phyloP scores from a whole-genome alignment of 2,113 vertebrate genomes.

The Nematolebias whitei region DNA sequence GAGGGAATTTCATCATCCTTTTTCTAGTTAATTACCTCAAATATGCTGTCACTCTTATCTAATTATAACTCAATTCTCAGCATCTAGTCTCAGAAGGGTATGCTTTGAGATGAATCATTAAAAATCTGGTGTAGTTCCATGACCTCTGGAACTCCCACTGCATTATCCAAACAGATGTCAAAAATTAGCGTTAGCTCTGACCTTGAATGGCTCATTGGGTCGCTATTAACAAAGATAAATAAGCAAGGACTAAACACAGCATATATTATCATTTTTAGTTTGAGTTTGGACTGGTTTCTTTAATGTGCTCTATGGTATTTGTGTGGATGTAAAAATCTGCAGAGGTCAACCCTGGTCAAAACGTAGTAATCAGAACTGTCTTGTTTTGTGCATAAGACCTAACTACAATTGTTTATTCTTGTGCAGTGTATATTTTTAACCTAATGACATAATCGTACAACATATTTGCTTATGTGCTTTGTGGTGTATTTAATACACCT shows the following conservation, averaged over 20 bases:
- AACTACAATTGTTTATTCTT: too few species aligned
- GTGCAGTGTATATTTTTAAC: too few species aligned
- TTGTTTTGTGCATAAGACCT: neutral
- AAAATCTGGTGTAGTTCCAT: slow-evolving; percentile 48
- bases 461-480: too few species aligned
- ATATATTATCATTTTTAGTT: neutral
- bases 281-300: neutral
- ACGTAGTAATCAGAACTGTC: neutral
- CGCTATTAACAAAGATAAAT: slow-evolving; percentile 34
- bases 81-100: slow-evolving; percentile 48
- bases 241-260: slow-evolving; percentile 4
- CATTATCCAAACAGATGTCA: slow-evolving; percentile 55
- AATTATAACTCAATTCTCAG: slow-evolving; percentile 70
- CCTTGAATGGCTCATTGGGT: slow-evolving; percentile 38
- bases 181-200: slow-evolving; percentile 20
- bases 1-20: slow-evolving; percentile 69
- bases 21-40: slow-evolving; percentile 75
- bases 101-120: slow-evolving; percentile 61
- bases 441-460: too few species aligned
- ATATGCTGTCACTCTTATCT: slow-evolving; percentile 74
- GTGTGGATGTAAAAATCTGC: neutral
- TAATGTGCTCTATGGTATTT: neutral
- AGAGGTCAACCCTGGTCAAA: neutral
- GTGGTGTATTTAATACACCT: too few species aligned
- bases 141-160: slow-evolving; percentile 39